Evolutionary conservation across 2,797 vertebrate species (phyloP).

Genomic region (Eptatretus atami): DNA sequence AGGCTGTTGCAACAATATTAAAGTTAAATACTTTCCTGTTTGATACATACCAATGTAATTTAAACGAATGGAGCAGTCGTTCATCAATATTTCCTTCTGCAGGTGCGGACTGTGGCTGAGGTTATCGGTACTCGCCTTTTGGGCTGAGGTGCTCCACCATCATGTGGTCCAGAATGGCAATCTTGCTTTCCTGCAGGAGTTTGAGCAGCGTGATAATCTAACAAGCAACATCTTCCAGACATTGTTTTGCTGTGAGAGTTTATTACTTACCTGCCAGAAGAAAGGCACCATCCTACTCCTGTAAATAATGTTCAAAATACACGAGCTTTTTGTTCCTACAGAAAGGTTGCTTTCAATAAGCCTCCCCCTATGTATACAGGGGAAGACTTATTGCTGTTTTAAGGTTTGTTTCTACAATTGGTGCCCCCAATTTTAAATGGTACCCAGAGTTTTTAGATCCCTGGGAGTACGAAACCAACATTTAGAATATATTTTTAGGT

Average conservation of each 20-base stretch:
- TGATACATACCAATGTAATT: not conserved
- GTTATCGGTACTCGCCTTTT: slow-evolving; percentile 40
- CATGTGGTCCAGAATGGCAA: slow-evolving; percentile 41
- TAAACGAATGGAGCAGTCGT: not conserved
- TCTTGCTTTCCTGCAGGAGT: slow-evolving; percentile 57
- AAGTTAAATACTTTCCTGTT: not conserved
- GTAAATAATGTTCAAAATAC: no score
- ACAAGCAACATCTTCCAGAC: slow-evolving; percentile 34
- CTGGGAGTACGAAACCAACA: no score
- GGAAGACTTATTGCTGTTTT: no score
- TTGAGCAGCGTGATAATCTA: slow-evolving; percentile 27
- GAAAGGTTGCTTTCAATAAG: no score
- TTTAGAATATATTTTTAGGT: no score
- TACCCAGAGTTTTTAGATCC: no score
- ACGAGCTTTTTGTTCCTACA: no score
- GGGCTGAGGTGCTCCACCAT: slow-evolving; percentile 48
- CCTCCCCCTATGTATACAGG: no score
- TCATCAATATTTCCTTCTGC: not conserved
- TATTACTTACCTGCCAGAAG: no score
- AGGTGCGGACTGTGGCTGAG: slow-evolving; percentile 48
- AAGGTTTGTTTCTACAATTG: no score
- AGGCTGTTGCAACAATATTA: not conserved
- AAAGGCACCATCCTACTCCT: no score
- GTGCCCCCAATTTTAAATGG: no score
- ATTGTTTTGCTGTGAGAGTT: slow-evolving; percentile 44